Evolutionary conservation across 2,888 invertebrate species (phyloP).

Genomic region (Lutraria lutraria): DNA sequence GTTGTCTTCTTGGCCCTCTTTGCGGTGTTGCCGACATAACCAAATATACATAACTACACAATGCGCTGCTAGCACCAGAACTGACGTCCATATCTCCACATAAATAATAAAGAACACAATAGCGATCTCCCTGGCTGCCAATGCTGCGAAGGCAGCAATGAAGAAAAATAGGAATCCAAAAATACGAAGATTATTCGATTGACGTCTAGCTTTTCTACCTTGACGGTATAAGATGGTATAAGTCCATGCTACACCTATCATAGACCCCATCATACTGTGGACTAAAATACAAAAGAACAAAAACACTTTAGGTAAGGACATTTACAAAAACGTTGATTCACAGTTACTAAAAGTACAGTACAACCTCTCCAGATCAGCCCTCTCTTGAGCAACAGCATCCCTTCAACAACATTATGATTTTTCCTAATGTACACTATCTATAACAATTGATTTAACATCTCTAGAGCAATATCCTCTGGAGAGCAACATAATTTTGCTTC

Average conservation of each 20-base stretch:
- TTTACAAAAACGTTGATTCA: no score
- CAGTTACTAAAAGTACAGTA: no score
- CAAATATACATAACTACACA: not conserved
- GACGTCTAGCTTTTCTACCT: not conserved
- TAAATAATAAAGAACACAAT: slow-evolving; percentile 11
- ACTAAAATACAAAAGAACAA: not conserved
- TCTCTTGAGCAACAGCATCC: no score
- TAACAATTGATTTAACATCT: no score
- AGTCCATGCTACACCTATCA: not conserved
- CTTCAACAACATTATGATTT: no score
- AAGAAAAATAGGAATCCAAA: not conserved
- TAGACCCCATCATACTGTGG: not conserved
- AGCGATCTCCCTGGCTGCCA: not conserved
- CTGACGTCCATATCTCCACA: not conserved
- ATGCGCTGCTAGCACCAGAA: not conserved
- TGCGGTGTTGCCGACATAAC: not conserved
- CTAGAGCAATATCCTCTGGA: no score
- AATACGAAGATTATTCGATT: not conserved
- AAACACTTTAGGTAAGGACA: no score
- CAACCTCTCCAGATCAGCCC: no score
- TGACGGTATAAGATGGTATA: not conserved
- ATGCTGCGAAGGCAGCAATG: slow-evolving; percentile 4
- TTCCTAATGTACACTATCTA: no score
- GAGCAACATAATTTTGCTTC: no score
- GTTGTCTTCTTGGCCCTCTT: not conserved